Percentiles rank a stretch among this genome's conserved stretches.
Evolutionary conservation across 1,140 invertebrate species (phyloP).

Genomic region (Probaryconus sp.): DNA sequence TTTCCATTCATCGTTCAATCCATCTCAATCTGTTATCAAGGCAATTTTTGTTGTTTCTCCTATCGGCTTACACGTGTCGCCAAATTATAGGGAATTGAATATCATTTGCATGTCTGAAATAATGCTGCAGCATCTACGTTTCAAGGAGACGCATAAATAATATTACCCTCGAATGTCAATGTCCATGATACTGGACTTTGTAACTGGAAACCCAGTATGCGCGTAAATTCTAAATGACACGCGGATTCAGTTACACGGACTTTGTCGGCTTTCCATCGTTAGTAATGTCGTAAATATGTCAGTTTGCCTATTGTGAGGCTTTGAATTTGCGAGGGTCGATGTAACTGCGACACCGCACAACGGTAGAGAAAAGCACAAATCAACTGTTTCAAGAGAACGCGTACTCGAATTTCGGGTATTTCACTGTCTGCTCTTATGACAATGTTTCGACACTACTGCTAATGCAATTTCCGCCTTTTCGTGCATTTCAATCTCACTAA

Average conservation of each 20-base stretch:
- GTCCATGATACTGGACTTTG: constrained; percentile 26
- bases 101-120: neutral
- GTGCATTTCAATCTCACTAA: too few relatives aligned
- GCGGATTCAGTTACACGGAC: constrained; percentile 45
- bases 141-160: constrained; percentile 13
- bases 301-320: constrained; percentile 54
- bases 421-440: constrained; percentile 26
- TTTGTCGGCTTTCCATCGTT: constrained; percentile 44
- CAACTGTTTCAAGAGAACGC: constrained; percentile 13
- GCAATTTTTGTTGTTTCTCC: too few relatives aligned
- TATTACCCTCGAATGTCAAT: constrained; percentile 37
- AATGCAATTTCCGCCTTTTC: constrained; percentile 37
- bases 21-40: too few relatives aligned
- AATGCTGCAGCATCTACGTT: neutral
- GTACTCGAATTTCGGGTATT: constrained; percentile 14
- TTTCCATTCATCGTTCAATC: too few relatives aligned
- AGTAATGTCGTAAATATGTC: constrained; percentile 57
- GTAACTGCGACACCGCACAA: constrained; percentile 20
- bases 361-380: constrained; percentile 40
- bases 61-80: too few relatives aligned
- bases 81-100: too few relatives aligned
- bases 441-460: constrained; percentile 22
- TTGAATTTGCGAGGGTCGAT: constrained; percentile 48
- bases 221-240: constrained; percentile 49
- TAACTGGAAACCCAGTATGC: constrained; percentile 41